Evolutionary conservation across 2,113 vertebrate species (phyloP).

Genomic region (Phalacrocorax pelagicus): DNA sequence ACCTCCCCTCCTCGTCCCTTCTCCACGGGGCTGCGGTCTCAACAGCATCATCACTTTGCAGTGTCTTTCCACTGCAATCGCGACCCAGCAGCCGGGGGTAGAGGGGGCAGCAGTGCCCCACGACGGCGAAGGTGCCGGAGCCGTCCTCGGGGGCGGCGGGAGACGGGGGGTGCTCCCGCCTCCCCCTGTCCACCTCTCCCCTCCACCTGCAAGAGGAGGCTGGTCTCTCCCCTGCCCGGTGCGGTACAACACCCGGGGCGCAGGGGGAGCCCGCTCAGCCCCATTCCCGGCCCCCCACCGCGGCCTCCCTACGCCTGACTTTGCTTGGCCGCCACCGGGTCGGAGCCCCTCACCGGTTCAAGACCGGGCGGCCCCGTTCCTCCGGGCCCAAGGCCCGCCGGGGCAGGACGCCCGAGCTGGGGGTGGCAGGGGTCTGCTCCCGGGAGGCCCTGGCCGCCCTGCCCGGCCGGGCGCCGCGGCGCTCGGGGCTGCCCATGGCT

Average conservation of each 20-base stretch:
- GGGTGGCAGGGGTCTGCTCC: no score
- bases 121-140: background rate
- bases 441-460: no score
- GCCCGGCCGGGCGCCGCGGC: no score
- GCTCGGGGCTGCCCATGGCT: no score
- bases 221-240: background rate
- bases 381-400: no score
- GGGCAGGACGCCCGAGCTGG: no score
- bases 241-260: no score
- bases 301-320: background rate
- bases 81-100: background rate
- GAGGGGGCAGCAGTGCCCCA: background rate
- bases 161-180: background rate
- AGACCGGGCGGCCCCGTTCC: no score
- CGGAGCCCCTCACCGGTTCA: background rate
- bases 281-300: background rate
- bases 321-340: background rate
- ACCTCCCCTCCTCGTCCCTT: background rate
- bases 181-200: background rate
- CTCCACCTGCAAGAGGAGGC: background rate
- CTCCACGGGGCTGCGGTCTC: background rate
- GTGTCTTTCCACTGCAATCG: background rate
- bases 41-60: accelerated
- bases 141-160: background rate
- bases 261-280: background rate